A percentile compares a stretch with the other conserved stretches of the same genome.
Conservation (phyloP, 1,140 invertebrate genomes). For the Brachionus calyciflorus region DNA sequence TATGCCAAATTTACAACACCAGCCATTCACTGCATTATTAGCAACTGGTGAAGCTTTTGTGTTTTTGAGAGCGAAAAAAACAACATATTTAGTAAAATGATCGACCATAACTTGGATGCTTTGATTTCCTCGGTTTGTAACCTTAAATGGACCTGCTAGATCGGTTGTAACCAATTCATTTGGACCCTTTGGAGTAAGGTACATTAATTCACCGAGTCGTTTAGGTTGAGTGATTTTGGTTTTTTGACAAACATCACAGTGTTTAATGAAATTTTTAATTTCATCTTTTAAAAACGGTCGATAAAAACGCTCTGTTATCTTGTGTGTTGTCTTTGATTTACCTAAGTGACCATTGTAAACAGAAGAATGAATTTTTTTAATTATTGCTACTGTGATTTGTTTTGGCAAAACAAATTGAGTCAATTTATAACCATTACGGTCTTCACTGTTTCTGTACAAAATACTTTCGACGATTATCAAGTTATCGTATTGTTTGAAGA, state of each 20-base stretch:
- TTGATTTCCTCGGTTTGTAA: neutral
- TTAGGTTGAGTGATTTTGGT: no score
- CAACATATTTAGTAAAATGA: conserved; percentile 9
- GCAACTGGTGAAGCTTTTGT: conserved; percentile 54
- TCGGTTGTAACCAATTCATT: no score
- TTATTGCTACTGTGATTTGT: neutral
- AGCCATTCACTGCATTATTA: conserved; percentile 53
- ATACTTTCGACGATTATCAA: neutral
- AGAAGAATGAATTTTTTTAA: neutral
- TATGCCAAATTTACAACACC: conserved; percentile 54
- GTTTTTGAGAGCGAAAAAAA: conserved; percentile 55
- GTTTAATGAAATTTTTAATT: no score
- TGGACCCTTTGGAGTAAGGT: no score
- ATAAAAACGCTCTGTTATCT: no score
- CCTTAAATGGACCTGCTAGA: neutral
- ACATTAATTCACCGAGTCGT: no score
- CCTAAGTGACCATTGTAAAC: no score
- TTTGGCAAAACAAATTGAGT: conserved; percentile 4
- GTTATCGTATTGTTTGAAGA: neutral
- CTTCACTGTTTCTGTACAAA: neutral
- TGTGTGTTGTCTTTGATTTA: no score
- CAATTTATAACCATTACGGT: neutral
- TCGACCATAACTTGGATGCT: neutral
- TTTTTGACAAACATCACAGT: no score
- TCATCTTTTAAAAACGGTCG: no score